Conservation (phyloP, 1,140 invertebrate genomes). For the Myzus persicae region DNA sequence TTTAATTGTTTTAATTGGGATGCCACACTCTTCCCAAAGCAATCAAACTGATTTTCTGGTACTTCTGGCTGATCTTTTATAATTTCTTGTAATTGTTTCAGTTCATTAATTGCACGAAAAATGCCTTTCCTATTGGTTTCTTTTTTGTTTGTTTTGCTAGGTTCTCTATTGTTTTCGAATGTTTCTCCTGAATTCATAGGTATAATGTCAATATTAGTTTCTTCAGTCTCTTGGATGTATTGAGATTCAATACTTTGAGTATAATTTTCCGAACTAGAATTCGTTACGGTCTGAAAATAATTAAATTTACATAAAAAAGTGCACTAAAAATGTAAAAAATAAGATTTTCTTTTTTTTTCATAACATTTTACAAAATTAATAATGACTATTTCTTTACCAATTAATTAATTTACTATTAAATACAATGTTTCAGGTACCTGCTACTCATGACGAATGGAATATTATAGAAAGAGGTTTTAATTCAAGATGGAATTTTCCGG, state of each 20-base stretch:
- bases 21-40: constrained; percentile 6
- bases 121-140: not conserved
- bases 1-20: not conserved
- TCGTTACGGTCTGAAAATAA: not conserved
- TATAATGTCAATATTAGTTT: not conserved
- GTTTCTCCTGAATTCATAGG: not conserved
- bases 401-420: not conserved
- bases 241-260: not conserved
- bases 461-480: constrained; percentile 41
- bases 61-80: constrained; percentile 1
- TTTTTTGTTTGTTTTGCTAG: not conserved
- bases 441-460: constrained; percentile 60
- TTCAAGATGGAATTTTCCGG: constrained; percentile 10
- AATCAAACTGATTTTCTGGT: not conserved
- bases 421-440: not conserved
- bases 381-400: too few species aligned
- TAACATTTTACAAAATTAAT: too few species aligned
- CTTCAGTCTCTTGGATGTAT: not conserved
- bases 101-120: not conserved
- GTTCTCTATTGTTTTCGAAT: not conserved
- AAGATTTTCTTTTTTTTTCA: too few species aligned
- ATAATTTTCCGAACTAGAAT: not conserved
- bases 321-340: too few species aligned
- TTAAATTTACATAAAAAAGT: too few species aligned
- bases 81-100: not conserved